Base-by-base conservation (phyloP, 2,797 vertebrate genomes). In the Aplochiton taeniatus region DNA sequence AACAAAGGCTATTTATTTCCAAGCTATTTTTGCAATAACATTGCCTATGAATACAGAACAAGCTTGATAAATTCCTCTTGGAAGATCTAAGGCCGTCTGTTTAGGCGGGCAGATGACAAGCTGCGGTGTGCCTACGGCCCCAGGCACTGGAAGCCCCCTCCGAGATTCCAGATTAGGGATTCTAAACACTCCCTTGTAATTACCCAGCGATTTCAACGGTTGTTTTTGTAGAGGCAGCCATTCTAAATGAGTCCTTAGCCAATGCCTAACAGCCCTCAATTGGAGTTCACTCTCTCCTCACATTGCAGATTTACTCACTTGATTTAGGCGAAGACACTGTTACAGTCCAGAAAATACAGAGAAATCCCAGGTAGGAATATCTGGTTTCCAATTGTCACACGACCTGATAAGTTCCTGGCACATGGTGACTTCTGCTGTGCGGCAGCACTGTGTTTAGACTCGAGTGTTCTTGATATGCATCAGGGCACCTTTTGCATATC, bases 191-290 rank as follows among this genome's bases (percentile, higher is more conserved):
- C 55, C 62, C 61, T 63, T 71, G 82, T 87, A 87, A 88, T 86
- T 85, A 79, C 74, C 83, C 83, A 77, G 78, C 70, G 75, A 85
- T 82, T 83, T 78, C 67, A 79, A 71, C 11, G 43, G 69, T 62
- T 81, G 71, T 84, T 86, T 89, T 84, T 88, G 81, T 83, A 80
- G 76, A 83, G 79, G 74, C 70, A 84, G 84, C 87, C 85, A 84
- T 89, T 85, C 76, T 83, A 83, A 87, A 88, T 84, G 81, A 84
- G 69, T 72, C 69, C 66, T 69, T 75, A 78, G 73, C 80, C 76
- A 72, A 63, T 76, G 76, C 80, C 77, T 81, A 73, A 58, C 81
- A 84, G 79, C 80, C 71, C 74, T 76, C 69, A 80, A 67, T 80
- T 73, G 61, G 59, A 79, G 70, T 76, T 82, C 69, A 83, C 62